Base-by-base conservation (phyloP, 2,113 vertebrate genomes). In the Opisthocomus hoazin region DNA sequence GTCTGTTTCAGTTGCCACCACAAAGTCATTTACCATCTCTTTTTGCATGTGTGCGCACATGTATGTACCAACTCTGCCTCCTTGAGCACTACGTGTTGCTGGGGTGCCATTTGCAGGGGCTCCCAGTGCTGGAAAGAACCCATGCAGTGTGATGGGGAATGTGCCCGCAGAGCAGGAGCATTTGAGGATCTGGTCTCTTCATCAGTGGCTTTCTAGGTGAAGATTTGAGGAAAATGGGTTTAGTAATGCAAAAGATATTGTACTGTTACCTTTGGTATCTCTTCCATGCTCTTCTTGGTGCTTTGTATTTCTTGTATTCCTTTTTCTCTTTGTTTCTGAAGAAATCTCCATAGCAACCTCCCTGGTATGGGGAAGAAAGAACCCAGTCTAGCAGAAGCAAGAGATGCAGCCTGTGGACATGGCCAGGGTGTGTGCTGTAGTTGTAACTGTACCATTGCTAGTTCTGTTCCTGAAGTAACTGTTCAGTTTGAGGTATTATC, bases 311-410 rank as follows among this genome's bases (percentile, higher is more conserved):
- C 58, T 91, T 56, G 11, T 39, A 68, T 66, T 43, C 26, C 19
- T 64, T 84, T 93, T 91, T 56, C 50, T 64, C 27, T 69, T 79
- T 73, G 32, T 89, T 95, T 94, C 66, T 73, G 37, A 87, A 87
- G 57, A 68, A 94, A 82, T 96, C 87, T 96, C 93, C 81, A 89
- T 95, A 92, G 87, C 91, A 97, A 96, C 93, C 45, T 70, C 29
- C 13, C 11, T 81, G 24, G 27, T 54, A 57, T 0, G 0, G 21
- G 24, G 16, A 93, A 20, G 57, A 74, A 88, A 76, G 69, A 70
- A 87, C 24, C n/a, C 11, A 43, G 80, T 8, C 37, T 75, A 36
- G 20, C 61, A 87, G 77, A 84, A 74, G 41, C 41, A 45, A 48
- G 65, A 76, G 41, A 37, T 37, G 26, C 41, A 92, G 54, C 15